Evolutionary conservation across 1,140 invertebrate genomes (phyloP), one percentile per base, ranked within the genome.

Genomic region (Geopemphigus sp.): DNA sequence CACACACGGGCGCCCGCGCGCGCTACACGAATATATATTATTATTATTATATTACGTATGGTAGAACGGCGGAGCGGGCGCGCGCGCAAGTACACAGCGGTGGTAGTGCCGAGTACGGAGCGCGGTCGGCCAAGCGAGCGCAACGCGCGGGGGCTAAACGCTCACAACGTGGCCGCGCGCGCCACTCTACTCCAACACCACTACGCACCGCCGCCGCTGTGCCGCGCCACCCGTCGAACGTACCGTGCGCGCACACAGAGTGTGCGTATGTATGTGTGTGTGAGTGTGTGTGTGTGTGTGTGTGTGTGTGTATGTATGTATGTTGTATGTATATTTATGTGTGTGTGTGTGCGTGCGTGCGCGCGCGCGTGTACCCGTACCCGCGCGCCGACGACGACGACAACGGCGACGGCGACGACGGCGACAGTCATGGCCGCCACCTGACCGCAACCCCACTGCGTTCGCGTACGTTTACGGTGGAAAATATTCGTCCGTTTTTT

Each of bases 121-220:
- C 19, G 73, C 14, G 73, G 32, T 26, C 32, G 73, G 22, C 14
- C n/a, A 24, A 10, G 15, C 22, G 45, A 12, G 32, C 15, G 29
- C 56, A 56, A 53, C 15, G 29, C 56, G 73, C 72, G 73, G 73
- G 73, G 73, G 56, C 73, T 76, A 61, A 76, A 76, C 73, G 73
- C 54, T 76, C 73, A 61, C 73, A 76, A 59, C 73, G 73, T 76
- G 73, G 73, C 73, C 73, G 66, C 73, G 72, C 72, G n/a, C 73
- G 32, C 53, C 73, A 47, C 70, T 56, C 73, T n/a, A 45, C 56
- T 59, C 56, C 57, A n/a, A 39, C 63, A 14, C 29, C 26, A 6
- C 17, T 39, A 12, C 63, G 14, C 73, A 32, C 56, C 32, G 32
- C 32, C 3, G 8, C 32, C n/a, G n/a, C n/a, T n/a, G n/a, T n/a